These are phyloP conservation scores for Graptemys geographica DNA, from an alignment of 2,797 vertebrate genomes.

Conservation along the genomic window DNA sequence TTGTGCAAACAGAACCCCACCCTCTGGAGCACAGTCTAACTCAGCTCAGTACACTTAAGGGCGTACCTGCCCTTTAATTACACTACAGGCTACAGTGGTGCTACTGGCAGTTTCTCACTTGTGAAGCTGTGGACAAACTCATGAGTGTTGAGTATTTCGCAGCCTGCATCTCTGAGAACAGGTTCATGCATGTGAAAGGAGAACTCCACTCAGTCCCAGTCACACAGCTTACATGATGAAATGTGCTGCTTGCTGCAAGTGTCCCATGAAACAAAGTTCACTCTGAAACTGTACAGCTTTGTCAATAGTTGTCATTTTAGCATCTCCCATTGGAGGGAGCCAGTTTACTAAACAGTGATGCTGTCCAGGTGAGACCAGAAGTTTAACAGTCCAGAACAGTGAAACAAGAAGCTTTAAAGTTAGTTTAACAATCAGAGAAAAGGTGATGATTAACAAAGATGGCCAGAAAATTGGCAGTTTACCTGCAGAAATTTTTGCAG, in stretches of 20 bases:
- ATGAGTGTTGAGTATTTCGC: not conserved
- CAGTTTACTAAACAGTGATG: not conserved
- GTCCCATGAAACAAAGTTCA: not conserved
- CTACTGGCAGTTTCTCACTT: not conserved
- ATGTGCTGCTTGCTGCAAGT: not conserved
- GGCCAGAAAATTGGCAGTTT: not conserved
- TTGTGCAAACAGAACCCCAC: not conserved
- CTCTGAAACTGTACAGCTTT: not conserved
- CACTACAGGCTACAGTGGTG: not conserved
- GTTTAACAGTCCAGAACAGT: not conserved
- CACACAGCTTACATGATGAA: not conserved
- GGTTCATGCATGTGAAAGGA: not conserved
- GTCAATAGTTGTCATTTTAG: not conserved
- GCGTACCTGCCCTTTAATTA: not conserved
- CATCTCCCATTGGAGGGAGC: rapidly evolving
- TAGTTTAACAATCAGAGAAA: not conserved
- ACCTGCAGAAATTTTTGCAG: not conserved
- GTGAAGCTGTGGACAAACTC: not conserved
- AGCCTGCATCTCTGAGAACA: not conserved
- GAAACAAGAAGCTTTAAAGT: not conserved
- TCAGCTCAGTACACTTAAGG: not conserved
- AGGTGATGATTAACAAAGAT: not conserved
- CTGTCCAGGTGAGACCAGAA: not conserved
- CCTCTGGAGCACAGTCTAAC: not conserved
- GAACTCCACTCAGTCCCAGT: not conserved